A percentile compares a stretch with the other conserved stretches of the same genome.
Conservation (phyloP, 2,888 invertebrate genomes). For the Drosophila falleni region DNA sequence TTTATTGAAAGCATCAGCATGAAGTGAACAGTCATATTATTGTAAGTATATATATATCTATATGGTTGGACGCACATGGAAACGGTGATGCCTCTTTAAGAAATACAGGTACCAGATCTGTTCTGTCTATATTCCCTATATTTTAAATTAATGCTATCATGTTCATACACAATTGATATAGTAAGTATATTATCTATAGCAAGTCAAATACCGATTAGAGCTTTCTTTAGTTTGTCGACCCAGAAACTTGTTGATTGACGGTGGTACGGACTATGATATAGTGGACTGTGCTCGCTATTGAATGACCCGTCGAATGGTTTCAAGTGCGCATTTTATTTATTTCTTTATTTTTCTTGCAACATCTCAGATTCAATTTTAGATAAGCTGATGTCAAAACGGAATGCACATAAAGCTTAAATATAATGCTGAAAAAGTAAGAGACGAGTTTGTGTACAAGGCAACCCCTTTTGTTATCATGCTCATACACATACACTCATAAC, state of each 20-base stretch:
- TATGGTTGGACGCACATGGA: no score
- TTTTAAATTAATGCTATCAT: not conserved
- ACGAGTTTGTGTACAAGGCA: constrained; percentile 1
- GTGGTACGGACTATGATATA: not conserved
- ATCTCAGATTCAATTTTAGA: constrained; percentile 78
- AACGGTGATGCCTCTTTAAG: no score
- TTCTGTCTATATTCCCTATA: no score
- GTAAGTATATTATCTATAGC: not conserved
- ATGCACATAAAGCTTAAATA: constrained; percentile 64
- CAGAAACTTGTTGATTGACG: constrained; percentile 29
- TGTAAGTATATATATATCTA: no score
- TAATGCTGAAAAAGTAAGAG: constrained; percentile 21
- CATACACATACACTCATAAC: constrained; percentile 40
- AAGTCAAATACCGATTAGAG: not conserved
- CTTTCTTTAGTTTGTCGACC: not conserved
- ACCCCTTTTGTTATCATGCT: constrained; percentile 59
- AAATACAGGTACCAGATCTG: no score
- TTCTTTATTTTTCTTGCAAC: constrained; percentile 27
- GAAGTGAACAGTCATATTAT: no score
- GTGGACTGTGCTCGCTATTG: constrained; percentile 8
- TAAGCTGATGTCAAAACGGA: constrained; percentile 76
- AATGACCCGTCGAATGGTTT: constrained; percentile 45
- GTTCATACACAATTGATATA: not conserved
- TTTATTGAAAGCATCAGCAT: no score
- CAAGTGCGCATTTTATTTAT: constrained; percentile 51